Evolutionary conservation across 2,797 vertebrate genomes (phyloP).

Genomic region (Myiothlypis coronata): DNA sequence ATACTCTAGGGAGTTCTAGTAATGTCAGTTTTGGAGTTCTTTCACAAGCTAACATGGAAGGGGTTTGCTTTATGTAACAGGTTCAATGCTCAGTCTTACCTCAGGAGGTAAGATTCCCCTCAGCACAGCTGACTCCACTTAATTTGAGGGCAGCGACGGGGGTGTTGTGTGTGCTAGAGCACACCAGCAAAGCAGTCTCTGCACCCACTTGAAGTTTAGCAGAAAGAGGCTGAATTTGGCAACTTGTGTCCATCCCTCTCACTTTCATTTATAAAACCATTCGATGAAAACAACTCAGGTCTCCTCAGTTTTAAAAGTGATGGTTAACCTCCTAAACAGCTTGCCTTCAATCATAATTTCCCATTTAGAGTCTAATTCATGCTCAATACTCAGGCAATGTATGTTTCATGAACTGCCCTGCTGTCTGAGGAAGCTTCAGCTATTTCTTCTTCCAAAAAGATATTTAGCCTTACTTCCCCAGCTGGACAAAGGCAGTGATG

Average conservation of each 20-base stretch:
- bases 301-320: not conserved
- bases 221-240: not conserved
- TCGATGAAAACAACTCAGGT: not conserved
- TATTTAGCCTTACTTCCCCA: not conserved
- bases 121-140: not conserved
- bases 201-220: not conserved
- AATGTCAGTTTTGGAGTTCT: not conserved
- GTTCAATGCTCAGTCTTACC: not conserved
- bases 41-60: not conserved
- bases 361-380: not conserved
- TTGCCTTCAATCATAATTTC: not conserved
- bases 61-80: not conserved
- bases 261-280: not conserved
- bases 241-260: not conserved
- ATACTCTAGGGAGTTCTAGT: not conserved
- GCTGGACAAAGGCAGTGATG: not conserved
- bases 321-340: not conserved
- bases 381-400: not conserved
- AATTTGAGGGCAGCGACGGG: not conserved
- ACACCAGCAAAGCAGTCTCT: not conserved
- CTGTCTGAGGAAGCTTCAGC: not conserved
- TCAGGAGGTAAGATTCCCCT: not conserved
- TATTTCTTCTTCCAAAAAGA: not conserved
- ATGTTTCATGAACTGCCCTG: not conserved
- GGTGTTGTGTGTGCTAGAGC: not conserved